Base-by-base conservation (phyloP, 2,113 vertebrate species). In the Mesocricetus auratus region DNA sequence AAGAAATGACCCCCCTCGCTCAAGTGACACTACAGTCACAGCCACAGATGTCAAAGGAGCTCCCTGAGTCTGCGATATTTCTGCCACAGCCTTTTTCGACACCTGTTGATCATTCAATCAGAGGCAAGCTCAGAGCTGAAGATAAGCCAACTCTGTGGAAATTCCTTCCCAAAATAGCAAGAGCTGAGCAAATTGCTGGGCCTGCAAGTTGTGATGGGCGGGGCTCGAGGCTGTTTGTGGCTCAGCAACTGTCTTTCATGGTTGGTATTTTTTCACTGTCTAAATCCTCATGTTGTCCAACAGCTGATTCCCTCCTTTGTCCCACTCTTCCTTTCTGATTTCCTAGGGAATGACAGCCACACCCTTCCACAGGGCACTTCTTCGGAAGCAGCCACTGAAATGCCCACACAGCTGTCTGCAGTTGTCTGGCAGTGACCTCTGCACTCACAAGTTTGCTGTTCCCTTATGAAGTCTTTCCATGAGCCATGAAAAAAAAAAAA, bases 151-250 rank as follows among this genome's bases (percentile, higher is more conserved):
- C 96, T 94, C 97, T 77, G 96, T 97, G 97, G 97, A 98, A 98
- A 98, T 98, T 98, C 97, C 97, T 98, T 98, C 98, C 98, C 89
- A 97, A 98, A 99, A 99, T 98, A 99, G 94, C 94, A 86, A 77
- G 26, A 74, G 96, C 79, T 94, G 81, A 97, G 98, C 85, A 96
- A 96, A 98, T 95, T 95, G 97, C 96, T 93, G 96, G 96, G 71
- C 97, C 95, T 94, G 97, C 56, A 97, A 97, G 75, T 60, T 75
- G 96, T 74, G 86, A 82, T 79, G 93, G 95, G 91, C 96, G 94
- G 93, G 97, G 95, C 94, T 98, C 96, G n/a, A 95, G 96, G 93
- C 90, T 89, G 90, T 73, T 86, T 77, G 82, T 60, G n/a, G 95
- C 89, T 89, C 62, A 56, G 93, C 98, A 98, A 96, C 97, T 97